These are phyloP conservation scores for Helostoma temminkii DNA, from an alignment of 2,797 vertebrate species.

Conservation along the genomic window DNA sequence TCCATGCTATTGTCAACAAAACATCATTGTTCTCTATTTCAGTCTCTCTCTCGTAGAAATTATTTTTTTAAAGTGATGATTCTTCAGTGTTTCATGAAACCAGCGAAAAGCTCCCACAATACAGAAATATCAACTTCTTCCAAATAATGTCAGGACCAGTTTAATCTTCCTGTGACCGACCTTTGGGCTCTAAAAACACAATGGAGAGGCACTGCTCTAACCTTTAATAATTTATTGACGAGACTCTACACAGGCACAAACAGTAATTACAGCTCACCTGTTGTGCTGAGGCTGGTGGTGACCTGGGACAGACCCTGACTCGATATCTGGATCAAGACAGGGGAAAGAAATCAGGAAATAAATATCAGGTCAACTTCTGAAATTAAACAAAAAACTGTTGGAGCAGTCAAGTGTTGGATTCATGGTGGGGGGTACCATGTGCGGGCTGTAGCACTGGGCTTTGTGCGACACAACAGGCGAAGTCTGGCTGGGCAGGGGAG, in stretches of 20 bases:
- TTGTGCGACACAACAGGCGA: conserved; percentile 82
- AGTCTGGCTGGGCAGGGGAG: conserved; percentile 87
- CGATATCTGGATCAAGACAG: conserved; percentile 77
- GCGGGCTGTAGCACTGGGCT: conserved; percentile 88
- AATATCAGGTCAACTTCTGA: conserved; percentile 1
- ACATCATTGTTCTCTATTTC: conserved; percentile 64
- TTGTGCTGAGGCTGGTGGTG: conserved; percentile 92
- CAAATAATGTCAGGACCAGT: conserved; percentile 57
- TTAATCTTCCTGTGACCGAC: conserved; percentile 50
- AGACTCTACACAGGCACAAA: conserved; percentile 32
- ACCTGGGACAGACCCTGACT: conserved; percentile 87
- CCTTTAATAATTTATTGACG: conserved; percentile 63
- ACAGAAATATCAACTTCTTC: conserved; percentile 43
- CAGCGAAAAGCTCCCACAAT: conserved; percentile 19
- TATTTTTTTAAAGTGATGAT: conserved; percentile 47
- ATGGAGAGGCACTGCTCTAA: conserved; percentile 16
- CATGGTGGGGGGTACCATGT: conserved; percentile 83
- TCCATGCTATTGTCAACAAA: conserved; percentile 53
- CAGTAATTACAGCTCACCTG: conserved; percentile 83
- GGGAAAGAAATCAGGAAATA: conserved; percentile 31
- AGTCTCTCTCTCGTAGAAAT: conserved; percentile 39
- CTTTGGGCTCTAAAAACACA: conserved; percentile 37
- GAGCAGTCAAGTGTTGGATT: neutral
- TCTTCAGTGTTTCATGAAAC: conserved; percentile 60
- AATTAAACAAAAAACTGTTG: neutral